Evolutionary conservation across 2,797 vertebrate species (phyloP), one percentile per base, ranked within the genome.

Genomic region (Scarus forsteni): DNA sequence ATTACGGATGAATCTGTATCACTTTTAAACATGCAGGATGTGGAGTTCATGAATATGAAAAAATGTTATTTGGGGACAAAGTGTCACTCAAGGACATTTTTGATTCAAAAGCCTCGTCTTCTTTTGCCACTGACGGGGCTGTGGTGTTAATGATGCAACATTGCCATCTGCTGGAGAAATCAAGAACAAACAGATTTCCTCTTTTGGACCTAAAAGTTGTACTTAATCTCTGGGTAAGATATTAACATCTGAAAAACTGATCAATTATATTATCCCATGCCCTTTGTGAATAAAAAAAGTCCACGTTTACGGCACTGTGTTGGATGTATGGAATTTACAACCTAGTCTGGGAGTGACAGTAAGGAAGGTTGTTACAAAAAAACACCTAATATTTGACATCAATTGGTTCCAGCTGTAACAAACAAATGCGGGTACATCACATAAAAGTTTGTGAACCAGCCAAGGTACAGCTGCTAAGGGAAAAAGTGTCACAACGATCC

Each of bases 131-230:
- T 34, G 39, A 42, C 5, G n/a, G 6, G 15, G 44, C 14, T 27
- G 48, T 40, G 6, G 18, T 7, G 52, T 74, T 66, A 27, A 58
- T 75, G 64, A 18, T 51, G 11, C 85, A 74, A 50, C 49, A 81
- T 81, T 86, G 89, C 84, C 91, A 78, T 59, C 91, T 89, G 77
- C 60, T 74, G 91, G 85, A 66, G 4, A 16, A 2, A 52, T 6
- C 2, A 10, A 63, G 10, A 66, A 44, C 15, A 56, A 52, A 54
- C 10, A 2, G 1, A 10, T 60, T 60, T 7, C 34, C 44, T 13
- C 8, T 56, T 50, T 68, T 13, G 36, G 2, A 39, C 2, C 42
- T 14, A 9, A n/a, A 55, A 58, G 5, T 40, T 14, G 11, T 44
- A 36, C 1, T 10, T 0, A 13, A n/a, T 64, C 12, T 76, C 15